Evolutionary conservation across 2,113 vertebrate genomes (phyloP), one percentile per base, ranked within the genome.

Genomic region (Mellivora capensis): DNA sequence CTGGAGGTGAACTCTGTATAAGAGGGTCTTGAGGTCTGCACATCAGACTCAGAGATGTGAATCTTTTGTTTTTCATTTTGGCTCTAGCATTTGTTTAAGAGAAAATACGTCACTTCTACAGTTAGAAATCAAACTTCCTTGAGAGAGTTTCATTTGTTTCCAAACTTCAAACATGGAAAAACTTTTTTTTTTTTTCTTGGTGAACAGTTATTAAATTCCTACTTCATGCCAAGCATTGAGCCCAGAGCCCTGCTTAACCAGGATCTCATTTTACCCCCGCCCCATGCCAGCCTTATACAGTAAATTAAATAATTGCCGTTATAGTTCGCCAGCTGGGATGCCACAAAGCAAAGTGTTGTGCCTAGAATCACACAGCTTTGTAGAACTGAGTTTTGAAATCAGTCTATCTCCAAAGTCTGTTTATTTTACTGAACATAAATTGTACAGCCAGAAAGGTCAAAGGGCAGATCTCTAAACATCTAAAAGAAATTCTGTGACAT

Each of bases 21-120:
- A 87, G 6, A 27, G 13, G 17, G 3, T 39, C 27, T 49, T 39
- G 15, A n/a, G 23, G 34, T 89, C 71, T 91, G n/a, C 15, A 54
- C 47, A 14, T 52, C 49, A 61, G 10, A 77, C 23, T 87, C 7
- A 4, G 42, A 94, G 7, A 15, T 85, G 6, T 17, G n/a, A 93
- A 92, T 87, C 62, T 17, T 52, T 76, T 54, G 37, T 10, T 81
- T 87, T 96, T 87, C 47, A 95, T 85, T 96, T 89, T 79, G n/a
- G 12, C 82, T 95, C 64, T 67, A 49, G 61, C 37, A 34, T 64
- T 81, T 74, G 23, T 82, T 90, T 77, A 34, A 17, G 54, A 96
- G 31, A 59, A 76, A 89, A 84, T 6, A 0, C 1, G 64, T 7
- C 23, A 23, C 34, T 47, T 91, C 59, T 92, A 2, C 29, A 62